Evolutionary conservation across 2,113 vertebrate genomes (phyloP).

Genomic region (Muntiacus reevesi): DNA sequence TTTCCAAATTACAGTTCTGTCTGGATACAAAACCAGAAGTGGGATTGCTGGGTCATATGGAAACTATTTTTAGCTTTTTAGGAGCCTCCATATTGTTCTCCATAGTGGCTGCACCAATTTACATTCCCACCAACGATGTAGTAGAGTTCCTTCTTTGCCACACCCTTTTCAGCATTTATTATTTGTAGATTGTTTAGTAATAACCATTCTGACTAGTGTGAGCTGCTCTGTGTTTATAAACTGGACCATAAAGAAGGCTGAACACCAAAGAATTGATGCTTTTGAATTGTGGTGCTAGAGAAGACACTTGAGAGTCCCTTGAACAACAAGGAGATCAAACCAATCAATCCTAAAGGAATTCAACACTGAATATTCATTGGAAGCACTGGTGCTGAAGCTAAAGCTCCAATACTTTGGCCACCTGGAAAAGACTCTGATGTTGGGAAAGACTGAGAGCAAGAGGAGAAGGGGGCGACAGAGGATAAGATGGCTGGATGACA

Average conservation of each 20-base stretch:
- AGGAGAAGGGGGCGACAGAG: not conserved
- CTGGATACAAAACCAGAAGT: not conserved
- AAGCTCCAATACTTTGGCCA: not conserved
- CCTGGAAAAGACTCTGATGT: not conserved
- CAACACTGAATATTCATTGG: not conserved
- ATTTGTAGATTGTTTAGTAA: not conserved
- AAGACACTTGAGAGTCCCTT: not conserved
- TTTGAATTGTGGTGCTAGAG: not conserved
- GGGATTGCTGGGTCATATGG: not conserved
- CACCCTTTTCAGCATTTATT: not conserved
- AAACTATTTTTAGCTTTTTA: not conserved
- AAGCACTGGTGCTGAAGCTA: not conserved
- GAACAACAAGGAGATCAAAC: not conserved
- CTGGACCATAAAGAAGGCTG: not conserved
- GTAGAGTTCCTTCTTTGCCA: not conserved
- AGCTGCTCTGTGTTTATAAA: not conserved
- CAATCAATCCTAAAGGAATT: not conserved
- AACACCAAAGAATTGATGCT: not conserved
- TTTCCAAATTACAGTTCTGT: not conserved
- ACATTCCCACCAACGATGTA: not conserved
- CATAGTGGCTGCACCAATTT: not conserved
- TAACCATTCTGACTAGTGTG: not conserved
- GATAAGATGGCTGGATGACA: not conserved
- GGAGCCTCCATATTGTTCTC: not conserved
- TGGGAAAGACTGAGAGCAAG: not conserved